A percentile compares a stretch with the other conserved stretches of the same genome.
These are phyloP conservation scores for Bombus huntii DNA, from an alignment of 1,140 invertebrate species.

Conservation along the genomic window DNA sequence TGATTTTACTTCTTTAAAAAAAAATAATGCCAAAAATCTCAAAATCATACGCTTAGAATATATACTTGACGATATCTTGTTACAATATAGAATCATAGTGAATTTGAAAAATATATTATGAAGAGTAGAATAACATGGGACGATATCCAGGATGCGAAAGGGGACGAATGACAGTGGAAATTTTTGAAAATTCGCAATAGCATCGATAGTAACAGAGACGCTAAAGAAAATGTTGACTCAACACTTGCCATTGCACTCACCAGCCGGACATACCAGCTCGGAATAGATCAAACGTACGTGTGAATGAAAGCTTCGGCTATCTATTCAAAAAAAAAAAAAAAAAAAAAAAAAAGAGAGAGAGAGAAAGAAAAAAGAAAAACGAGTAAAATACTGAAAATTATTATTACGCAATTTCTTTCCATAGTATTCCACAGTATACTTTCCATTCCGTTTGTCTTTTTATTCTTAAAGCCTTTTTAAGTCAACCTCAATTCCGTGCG, in stretches of 20 bases:
- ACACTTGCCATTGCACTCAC: not conserved
- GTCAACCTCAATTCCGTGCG: not conserved
- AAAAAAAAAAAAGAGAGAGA: too few species aligned
- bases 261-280: not conserved
- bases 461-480: slow-evolving; percentile 7
- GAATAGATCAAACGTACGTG: not conserved
- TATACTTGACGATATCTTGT: too few species aligned
- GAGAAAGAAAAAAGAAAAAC: not conserved
- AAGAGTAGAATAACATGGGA: not conserved
- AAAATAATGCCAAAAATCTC: too few species aligned
- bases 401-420: not conserved
- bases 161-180: not conserved
- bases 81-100: too few species aligned
- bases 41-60: too few species aligned
- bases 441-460: not conserved
- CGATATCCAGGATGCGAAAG: not conserved
- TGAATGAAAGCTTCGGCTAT: not conserved
- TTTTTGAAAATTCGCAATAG: not conserved
- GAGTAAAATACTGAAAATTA: too few species aligned
- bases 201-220: not conserved
- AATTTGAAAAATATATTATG: not conserved
- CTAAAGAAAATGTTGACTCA: slow-evolving; percentile 4
- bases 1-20: not conserved
- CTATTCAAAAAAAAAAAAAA: too few species aligned
- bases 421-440: not conserved